phyloP scores from a whole-genome alignment of 2,797 vertebrate genomes.

The Sebastiscus albofasciatus region DNA sequence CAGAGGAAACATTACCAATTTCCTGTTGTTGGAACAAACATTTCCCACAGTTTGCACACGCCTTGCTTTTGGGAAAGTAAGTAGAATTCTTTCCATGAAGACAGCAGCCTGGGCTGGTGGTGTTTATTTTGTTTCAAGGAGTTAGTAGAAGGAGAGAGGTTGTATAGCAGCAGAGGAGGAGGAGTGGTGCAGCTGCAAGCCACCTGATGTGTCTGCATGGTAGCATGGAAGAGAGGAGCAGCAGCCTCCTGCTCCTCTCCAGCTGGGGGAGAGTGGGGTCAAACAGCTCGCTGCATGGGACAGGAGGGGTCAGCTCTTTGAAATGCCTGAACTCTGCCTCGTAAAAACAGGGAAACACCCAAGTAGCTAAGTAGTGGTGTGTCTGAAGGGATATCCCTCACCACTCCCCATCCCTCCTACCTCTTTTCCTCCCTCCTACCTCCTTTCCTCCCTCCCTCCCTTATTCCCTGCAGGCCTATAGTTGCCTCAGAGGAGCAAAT shows the following conservation, averaged over 20 bases:
- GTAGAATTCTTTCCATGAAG: conserved; percentile 51
- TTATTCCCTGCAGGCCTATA: conserved; percentile 15
- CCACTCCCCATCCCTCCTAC: conserved; percentile 46
- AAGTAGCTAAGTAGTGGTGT: conserved; percentile 30
- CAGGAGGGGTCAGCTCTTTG: conserved; percentile 44
- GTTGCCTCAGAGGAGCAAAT: conserved; percentile 24
- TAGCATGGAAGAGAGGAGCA: neutral
- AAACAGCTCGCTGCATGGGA: conserved; percentile 17
- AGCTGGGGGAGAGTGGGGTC: conserved; percentile 37
- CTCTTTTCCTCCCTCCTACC: conserved; percentile 29
- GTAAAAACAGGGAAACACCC: conserved; percentile 74
- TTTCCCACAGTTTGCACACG: conserved; percentile 59
- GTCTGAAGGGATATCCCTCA: conserved; percentile 60
- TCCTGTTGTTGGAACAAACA: conserved; percentile 72
- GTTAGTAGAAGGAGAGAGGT: neutral
- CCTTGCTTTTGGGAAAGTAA: conserved; percentile 15
- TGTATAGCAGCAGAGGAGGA: neutral
- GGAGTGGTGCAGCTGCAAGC: conserved; percentile 27
- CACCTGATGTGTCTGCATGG: conserved; percentile 57
- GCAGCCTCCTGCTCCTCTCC: conserved; percentile 11
- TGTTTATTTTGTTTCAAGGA: conserved; percentile 55
- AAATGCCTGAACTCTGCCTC: conserved; percentile 58
- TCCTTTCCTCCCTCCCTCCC: neutral
- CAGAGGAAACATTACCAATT: conserved; percentile 70
- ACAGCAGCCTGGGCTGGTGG: conserved; percentile 1